Conservation (phyloP, 2,797 vertebrate genomes). For the Leuciscus waleckii region DNA sequence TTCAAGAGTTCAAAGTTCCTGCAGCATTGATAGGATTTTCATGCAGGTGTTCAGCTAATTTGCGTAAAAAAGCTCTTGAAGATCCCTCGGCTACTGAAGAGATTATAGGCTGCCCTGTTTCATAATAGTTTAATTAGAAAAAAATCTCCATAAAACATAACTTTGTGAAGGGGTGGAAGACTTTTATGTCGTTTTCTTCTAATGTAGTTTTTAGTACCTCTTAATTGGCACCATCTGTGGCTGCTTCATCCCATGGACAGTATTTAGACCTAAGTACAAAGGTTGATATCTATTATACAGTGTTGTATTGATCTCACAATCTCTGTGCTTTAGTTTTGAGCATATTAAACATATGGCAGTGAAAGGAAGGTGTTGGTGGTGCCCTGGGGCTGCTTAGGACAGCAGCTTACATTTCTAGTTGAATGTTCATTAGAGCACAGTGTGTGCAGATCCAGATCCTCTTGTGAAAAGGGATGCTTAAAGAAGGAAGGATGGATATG, state of each 20-base stretch:
- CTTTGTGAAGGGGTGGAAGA: slow-evolving; percentile 19
- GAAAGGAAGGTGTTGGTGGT: slow-evolving; percentile 8
- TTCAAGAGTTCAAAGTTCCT: slow-evolving; percentile 26
- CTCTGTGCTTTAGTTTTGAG: slow-evolving; percentile 30
- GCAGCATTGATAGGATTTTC: slow-evolving; percentile 21
- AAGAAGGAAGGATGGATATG: slow-evolving; percentile 1
- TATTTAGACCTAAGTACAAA: slow-evolving; percentile 33
- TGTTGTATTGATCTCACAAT: slow-evolving; percentile 32
- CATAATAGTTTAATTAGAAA: slow-evolving; percentile 25
- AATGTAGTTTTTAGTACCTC: slow-evolving; percentile 40
- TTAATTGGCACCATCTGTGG: slow-evolving; percentile 46
- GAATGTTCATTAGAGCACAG: slow-evolving; percentile 12
- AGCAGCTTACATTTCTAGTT: slow-evolving; percentile 30
- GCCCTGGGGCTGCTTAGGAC: slow-evolving; percentile 34
- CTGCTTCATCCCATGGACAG: background rate
- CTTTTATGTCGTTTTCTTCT: slow-evolving; percentile 29
- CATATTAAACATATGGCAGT: slow-evolving; percentile 54
- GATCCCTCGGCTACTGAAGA: background rate
- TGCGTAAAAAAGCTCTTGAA: slow-evolving; percentile 22
- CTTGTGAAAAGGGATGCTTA: slow-evolving; percentile 42
- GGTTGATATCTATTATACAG: slow-evolving; percentile 37
- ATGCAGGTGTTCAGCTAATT: slow-evolving; percentile 48
- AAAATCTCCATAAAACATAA: slow-evolving; percentile 28
- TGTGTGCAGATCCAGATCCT: slow-evolving; percentile 19
- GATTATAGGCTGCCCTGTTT: slow-evolving; percentile 15